Conservation (phyloP, 2,888 invertebrate species). For the Salticus scenicus region DNA sequence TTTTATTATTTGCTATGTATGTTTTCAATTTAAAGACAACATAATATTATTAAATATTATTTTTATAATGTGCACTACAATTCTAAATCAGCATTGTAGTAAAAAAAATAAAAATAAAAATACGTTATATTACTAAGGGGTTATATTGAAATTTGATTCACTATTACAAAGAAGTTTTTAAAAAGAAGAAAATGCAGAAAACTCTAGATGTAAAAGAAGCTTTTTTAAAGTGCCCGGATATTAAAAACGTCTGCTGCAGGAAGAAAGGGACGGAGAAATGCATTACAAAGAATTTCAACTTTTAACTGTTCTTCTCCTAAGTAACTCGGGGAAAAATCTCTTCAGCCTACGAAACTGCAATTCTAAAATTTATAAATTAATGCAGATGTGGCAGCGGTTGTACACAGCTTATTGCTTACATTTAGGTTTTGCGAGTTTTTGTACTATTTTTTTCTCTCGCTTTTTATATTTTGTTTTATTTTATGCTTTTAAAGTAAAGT, state of each 20-base stretch:
- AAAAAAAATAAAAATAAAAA: background rate
- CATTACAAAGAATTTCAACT: background rate
- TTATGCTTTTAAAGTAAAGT: background rate
- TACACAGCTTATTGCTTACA: background rate
- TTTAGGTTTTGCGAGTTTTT: conserved; percentile 4
- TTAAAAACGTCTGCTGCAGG: conserved; percentile 17
- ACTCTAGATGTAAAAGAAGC: background rate
- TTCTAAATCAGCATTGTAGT: too few relatives aligned
- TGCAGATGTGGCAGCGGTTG: conserved; percentile 15
- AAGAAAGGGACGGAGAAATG: background rate
- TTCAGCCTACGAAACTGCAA: background rate
- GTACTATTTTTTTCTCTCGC: background rate
- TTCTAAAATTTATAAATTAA: conserved; percentile 11
- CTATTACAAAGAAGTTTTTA: background rate
- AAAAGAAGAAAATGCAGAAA: background rate
- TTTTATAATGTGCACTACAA: too few relatives aligned
- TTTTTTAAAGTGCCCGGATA: conserved; percentile 17
- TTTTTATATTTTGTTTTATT: background rate
- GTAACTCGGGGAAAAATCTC: background rate
- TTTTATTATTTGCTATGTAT: too few relatives aligned
- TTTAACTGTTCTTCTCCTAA: conserved; percentile 9
- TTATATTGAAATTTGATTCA: background rate
- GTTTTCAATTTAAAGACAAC: too few relatives aligned
- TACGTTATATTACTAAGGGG: background rate
- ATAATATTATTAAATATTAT: too few relatives aligned